phyloP scores from a whole-genome alignment of 2,888 invertebrate species.

The Philaethria dido region DNA sequence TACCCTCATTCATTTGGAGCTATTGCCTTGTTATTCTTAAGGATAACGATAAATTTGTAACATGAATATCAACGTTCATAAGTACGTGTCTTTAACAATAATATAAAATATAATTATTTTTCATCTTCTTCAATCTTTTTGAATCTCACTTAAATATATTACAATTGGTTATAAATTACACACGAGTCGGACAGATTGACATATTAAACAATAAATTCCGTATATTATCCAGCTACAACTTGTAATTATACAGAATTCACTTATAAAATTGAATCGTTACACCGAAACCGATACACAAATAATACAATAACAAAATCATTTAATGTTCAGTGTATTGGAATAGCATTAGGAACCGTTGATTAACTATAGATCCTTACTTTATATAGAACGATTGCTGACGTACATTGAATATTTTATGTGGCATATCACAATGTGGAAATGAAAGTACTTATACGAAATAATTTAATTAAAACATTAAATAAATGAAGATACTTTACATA shows the following conservation, averaged over 20 bases:
- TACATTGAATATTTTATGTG: too few species aligned
- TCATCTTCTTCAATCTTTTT: too few species aligned
- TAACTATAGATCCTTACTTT: too few species aligned
- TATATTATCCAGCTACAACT: not conserved
- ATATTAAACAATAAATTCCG: not conserved
- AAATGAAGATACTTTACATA: not conserved
- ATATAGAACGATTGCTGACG: too few species aligned
- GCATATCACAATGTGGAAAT: not conserved
- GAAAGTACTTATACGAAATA: not conserved
- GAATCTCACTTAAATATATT: too few species aligned
- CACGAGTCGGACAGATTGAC: not conserved
- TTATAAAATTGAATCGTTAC: not conserved
- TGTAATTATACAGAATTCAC: not conserved
- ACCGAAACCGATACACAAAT: not conserved
- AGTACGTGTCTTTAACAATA: too few species aligned
- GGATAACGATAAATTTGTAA: constrained; percentile 20
- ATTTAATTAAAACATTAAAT: not conserved
- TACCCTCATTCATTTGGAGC: constrained; percentile 45
- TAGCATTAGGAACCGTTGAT: too few species aligned
- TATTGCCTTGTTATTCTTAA: constrained; percentile 32
- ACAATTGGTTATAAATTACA: too few species aligned
- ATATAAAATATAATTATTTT: too few species aligned
- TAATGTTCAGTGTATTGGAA: not conserved
- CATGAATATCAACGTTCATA: constrained; percentile 26
- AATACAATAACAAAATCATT: not conserved